Percentiles rank a stretch among this genome's conserved stretches.
Conservation (phyloP, 2,888 invertebrate genomes). For the Drosophila infuscata region DNA sequence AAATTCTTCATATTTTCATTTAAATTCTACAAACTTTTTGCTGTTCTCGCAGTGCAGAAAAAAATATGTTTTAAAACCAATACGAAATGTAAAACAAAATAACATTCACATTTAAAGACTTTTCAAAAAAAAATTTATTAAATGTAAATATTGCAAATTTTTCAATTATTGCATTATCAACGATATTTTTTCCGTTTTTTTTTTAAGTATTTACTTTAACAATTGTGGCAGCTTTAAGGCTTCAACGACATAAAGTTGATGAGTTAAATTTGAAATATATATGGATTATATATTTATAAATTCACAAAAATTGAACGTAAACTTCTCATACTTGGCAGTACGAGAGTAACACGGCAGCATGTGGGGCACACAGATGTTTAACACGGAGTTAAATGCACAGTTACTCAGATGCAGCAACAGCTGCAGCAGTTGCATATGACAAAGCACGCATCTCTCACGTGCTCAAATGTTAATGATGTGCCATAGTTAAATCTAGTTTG, state of each 20-base stretch:
- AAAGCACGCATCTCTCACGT: constrained; percentile 66
- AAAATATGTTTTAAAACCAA: background rate
- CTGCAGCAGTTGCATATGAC: constrained; percentile 69
- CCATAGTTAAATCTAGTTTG: constrained; percentile 23
- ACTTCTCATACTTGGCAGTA: constrained; percentile 18
- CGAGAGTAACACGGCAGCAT: constrained; percentile 6
- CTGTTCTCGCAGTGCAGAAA: background rate
- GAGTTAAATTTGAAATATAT: background rate
- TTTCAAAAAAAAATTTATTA: background rate
- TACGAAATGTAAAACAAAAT: background rate
- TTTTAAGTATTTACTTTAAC: too few relatives aligned
- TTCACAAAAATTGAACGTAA: background rate
- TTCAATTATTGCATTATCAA: too few relatives aligned
- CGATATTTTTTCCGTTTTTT: too few relatives aligned
- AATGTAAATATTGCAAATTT: too few relatives aligned
- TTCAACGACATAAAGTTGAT: too few relatives aligned
- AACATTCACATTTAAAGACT: background rate
- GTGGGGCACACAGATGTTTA: constrained; percentile 12
- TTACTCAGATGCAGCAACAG: constrained; percentile 2
- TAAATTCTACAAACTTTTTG: background rate
- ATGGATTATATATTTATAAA: background rate
- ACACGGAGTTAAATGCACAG: constrained; percentile 3
- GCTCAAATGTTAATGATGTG: constrained; percentile 77
- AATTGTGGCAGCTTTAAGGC: too few relatives aligned
- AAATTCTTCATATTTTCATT: background rate